Base-by-base conservation (phyloP, 35 echinoderm and acorn worm genomes). In the Eucidaris tribuloides region DNA sequence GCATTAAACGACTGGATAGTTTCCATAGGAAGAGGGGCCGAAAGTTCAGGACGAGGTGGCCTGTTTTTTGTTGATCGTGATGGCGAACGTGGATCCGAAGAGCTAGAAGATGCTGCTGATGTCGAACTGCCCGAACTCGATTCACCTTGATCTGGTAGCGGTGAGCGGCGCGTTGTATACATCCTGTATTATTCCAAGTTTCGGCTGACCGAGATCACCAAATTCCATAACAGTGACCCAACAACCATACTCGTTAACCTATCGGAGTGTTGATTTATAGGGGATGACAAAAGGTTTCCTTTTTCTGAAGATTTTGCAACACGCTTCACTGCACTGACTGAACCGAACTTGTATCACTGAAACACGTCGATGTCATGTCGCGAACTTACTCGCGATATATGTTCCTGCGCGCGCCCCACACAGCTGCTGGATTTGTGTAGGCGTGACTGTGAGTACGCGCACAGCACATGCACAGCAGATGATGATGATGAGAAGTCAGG, bases 1-100 rank as follows among this genome's bases (percentile, higher is more conserved):
- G 96, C 96, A 87, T 92, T 99, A 19, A 99, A 90, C 42, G 96
- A 99, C 62, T 99, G 96, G 71, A 99, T 85, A 56, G 91, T 92
- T 84, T 99, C 96, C 96, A 99, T 99, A 32, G 90, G 90, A 45
- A 92, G 66, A 55, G 71, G 61, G 61, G 82, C 45, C 61, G 84
- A 59, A 6, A 87, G 77, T 48, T 91, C 88, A 17, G 88, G 80
- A 58, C 88, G 35, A 23, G 48, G 71, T 23, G 64, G 36, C 54
- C 82, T 56, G n/a, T 42, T 79, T 27, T 78, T 77, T 5, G 89
- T 60, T 61, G 90, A 81, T 32, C 89, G 85, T 61, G 90, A 81
- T 19, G 79, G 79, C 40, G 87, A 93, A 27, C 76, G 77, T 60
- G 91, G 65, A 18, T 86, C 83, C 30, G 94, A 93, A 40, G 87